These are phyloP conservation scores for Mus spicilegus DNA, from an alignment of 2,113 vertebrate genomes.

Conservation along the genomic window DNA sequence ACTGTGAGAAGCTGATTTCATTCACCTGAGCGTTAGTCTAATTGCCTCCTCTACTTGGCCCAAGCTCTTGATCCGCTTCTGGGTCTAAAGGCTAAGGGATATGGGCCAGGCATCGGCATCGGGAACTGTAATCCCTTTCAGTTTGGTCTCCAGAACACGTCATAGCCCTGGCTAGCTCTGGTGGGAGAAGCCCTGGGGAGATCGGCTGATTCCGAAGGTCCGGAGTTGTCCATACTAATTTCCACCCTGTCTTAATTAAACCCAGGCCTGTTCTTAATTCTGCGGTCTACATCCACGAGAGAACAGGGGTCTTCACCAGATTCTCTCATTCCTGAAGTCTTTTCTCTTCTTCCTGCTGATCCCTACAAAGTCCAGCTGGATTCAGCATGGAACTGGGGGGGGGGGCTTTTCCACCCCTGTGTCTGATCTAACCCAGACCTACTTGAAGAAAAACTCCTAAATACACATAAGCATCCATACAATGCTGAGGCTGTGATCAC, in stretches of 20 bases:
- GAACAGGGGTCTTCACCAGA: not conserved
- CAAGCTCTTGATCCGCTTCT: not conserved
- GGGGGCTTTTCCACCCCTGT: not conserved
- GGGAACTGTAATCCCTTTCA: not conserved
- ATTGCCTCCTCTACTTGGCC: not conserved
- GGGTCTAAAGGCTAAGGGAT: not conserved
- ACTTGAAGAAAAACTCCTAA: not conserved
- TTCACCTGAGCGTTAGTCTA: not conserved
- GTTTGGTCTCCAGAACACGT: not conserved
- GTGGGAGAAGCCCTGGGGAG: not conserved
- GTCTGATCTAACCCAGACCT: not conserved
- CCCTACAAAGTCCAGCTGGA: not conserved
- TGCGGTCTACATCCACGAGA: not conserved
- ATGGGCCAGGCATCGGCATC: not conserved
- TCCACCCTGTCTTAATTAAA: too few relatives aligned
- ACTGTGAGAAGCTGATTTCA: slow-evolving; percentile 14
- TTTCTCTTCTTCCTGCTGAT: not conserved
- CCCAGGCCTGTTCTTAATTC: not conserved
- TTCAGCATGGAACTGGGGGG: not conserved
- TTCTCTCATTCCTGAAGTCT: not conserved
- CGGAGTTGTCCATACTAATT: not conserved
- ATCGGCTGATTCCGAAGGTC: not conserved
- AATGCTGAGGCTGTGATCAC: not conserved
- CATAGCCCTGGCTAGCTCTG: not conserved
- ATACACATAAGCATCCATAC: not conserved